Percentiles rank a stretch among this genome's conserved stretches.
phyloP scores from a whole-genome alignment of 2,113 vertebrate species.

The Microcebus ravelobensis region DNA sequence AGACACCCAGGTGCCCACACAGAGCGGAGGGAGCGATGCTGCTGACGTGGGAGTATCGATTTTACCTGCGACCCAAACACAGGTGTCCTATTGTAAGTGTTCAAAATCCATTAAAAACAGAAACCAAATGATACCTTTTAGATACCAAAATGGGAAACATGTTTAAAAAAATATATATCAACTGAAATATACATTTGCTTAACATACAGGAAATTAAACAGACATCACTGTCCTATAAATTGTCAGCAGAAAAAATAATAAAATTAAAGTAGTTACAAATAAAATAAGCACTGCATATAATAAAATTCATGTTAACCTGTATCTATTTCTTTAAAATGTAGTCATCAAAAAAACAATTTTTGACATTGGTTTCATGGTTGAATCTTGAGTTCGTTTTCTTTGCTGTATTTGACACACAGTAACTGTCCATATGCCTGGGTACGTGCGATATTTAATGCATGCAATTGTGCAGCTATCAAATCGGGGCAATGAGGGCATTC shows the following conservation, averaged over 20 bases:
- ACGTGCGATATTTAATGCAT: not conserved
- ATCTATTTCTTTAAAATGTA: not conserved
- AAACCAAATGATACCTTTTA: not conserved
- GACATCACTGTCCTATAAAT: not conserved
- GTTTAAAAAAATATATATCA: not conserved
- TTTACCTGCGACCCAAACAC: accelerated
- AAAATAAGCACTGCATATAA: not conserved
- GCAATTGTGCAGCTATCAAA: not conserved
- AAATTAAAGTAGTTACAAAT: not conserved
- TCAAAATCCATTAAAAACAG: not conserved
- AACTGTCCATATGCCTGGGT: not conserved
- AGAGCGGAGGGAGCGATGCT: accelerated
- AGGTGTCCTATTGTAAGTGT: accelerated
- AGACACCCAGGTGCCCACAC: accelerated
- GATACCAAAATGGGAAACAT: not conserved
- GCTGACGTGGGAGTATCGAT: accelerated
- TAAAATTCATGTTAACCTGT: not conserved
- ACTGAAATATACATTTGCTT: not conserved
- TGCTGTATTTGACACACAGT: not conserved
- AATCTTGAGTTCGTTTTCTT: not conserved
- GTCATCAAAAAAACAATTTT: not conserved
- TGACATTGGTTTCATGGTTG: not conserved
- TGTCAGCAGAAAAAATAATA: not conserved
- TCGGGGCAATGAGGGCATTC: not conserved
- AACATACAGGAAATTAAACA: not conserved